phyloP scores from a whole-genome alignment of 2,113 vertebrate genomes.

The Euleptes europaea region DNA sequence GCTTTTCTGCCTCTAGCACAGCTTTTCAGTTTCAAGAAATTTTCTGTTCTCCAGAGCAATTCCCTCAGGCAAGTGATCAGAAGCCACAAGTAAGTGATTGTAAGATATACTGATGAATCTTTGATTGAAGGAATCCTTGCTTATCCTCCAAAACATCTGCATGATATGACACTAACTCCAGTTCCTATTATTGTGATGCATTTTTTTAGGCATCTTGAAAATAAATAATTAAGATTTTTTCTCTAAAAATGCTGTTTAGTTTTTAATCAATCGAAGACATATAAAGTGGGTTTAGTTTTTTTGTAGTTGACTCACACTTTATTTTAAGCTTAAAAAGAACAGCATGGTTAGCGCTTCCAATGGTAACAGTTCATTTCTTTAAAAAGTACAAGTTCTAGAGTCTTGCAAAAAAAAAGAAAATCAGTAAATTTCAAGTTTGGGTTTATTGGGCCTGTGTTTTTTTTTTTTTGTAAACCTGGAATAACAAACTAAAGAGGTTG shows the following conservation, averaged over 20 bases:
- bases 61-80: slow-evolving; percentile 3
- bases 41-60: background rate
- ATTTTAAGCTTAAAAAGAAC: background rate
- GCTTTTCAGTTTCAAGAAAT: background rate
- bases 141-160: background rate
- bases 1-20: background rate
- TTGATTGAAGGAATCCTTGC: background rate
- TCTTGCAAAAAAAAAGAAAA: too few relatives aligned
- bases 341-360: too few relatives aligned
- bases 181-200: background rate
- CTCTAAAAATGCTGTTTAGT: background rate
- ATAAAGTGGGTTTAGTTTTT: background rate
- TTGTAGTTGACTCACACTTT: background rate
- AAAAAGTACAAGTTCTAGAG: too few relatives aligned
- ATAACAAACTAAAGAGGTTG: too few relatives aligned
- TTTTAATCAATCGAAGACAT: background rate
- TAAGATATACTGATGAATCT: background rate
- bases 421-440: too few relatives aligned
- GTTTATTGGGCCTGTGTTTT: too few relatives aligned
- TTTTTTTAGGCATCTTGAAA: background rate
- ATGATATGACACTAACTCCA: background rate
- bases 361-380: background rate
- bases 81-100: background rate
- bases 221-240: background rate
- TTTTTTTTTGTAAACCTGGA: too few relatives aligned